These are phyloP conservation scores for Plutomurus gul DNA, from an alignment of 1,140 invertebrate genomes.

Conservation along the genomic window DNA sequence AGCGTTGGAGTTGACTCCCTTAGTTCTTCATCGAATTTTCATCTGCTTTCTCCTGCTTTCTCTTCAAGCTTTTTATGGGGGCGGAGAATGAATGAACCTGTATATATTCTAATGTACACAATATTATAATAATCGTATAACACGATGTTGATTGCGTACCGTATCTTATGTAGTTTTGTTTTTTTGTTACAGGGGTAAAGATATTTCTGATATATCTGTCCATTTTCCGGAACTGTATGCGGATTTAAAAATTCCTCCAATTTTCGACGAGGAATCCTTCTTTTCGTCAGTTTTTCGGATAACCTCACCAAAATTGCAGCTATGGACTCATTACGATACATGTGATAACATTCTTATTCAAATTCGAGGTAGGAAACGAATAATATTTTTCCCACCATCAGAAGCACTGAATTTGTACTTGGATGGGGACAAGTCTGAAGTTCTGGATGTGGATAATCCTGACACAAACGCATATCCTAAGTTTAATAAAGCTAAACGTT, in stretches of 20 bases:
- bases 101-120: too few relatives aligned
- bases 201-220: conserved; percentile 61
- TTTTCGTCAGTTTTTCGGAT: conserved; percentile 68
- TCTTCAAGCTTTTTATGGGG: too few relatives aligned
- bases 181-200: conserved; percentile 58
- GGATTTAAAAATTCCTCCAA: conserved; percentile 61
- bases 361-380: conserved; percentile 62
- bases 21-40: too few relatives aligned
- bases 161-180: not conserved
- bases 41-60: too few relatives aligned
- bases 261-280: conserved; percentile 59
- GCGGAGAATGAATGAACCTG: too few relatives aligned
- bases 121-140: too few relatives aligned
- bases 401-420: conserved; percentile 64
- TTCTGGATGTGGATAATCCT: conserved; percentile 64
- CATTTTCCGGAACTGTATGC: conserved; percentile 62
- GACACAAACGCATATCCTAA: conserved; percentile 61
- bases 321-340: conserved; percentile 71
- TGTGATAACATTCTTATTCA: conserved; percentile 68
- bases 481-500: conserved; percentile 59
- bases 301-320: conserved; percentile 60
- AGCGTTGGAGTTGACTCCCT: too few relatives aligned
- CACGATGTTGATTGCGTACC: too few relatives aligned
- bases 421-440: conserved; percentile 65
- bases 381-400: conserved; percentile 63